Base-by-base conservation (phyloP, 2,797 vertebrate genomes). In the Darevskia mixta region DNA sequence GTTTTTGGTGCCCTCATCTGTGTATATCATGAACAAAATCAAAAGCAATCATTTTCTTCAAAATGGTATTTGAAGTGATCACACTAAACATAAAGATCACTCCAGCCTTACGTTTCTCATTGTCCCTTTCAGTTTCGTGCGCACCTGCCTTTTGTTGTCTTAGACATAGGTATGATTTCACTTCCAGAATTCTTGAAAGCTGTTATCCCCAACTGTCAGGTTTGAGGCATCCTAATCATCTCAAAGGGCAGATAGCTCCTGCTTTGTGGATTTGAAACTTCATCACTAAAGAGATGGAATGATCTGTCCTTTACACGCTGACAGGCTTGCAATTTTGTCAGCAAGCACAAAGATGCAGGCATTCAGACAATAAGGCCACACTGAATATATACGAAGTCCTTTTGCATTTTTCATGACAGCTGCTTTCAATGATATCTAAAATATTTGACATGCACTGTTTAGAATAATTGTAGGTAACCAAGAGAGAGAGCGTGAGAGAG, bases 271-370 rank as follows among this genome's bases (percentile, higher is more conserved):
- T 95, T 94, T 92, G 92, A 95, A 96, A 93, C 94, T 95, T 95
- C 94, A 93, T 95, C 94, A 93, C 94, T 95, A 94, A 93, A 94
- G 93, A 96, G 94, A 95, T 96, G 93, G 95, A 97, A 95, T 92
- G 94, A 96, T 94, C 92, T 81, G 8, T 95, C 93, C 94, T 95
- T 96, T 93, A 92, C 90, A 86, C 90, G 87, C 88, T 96, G 95
- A 97, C 96, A 97, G 94, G 93, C 89, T 88, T 95, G 95, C 94
- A 96, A 95, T 96, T 96, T 94, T 87, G 95, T 96, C 95, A 95
- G 71, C 88, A 86, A 95, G 58, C 85, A 87, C 80, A 92, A 84
- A 94, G 88, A 96, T 93, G 95, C 92, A 90, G 55, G 1, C 84
- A 86, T 88, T 95, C 92, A 95, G 90, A 96, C 91, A 96, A 94